Percentiles rank a stretch among this genome's conserved stretches.
phyloP scores from a whole-genome alignment of 2,888 invertebrate genomes.

The Agapostemon virescens region DNA sequence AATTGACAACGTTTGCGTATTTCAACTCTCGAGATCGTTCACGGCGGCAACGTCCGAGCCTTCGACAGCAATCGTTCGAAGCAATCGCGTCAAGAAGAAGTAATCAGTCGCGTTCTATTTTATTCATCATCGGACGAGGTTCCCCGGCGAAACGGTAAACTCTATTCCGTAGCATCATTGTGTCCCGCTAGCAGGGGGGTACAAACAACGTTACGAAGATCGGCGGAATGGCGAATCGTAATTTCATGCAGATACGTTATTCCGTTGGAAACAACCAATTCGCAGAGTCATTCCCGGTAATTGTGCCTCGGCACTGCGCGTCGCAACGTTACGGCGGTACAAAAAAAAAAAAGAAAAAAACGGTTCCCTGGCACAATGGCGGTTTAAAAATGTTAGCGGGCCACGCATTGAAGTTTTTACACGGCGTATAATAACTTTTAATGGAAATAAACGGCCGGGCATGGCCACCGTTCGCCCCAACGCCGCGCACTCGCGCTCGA shows the following conservation, averaged over 20 bases:
- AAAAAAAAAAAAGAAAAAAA: conserved; percentile 37
- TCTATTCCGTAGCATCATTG: conserved; percentile 3
- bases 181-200: conserved; percentile 11
- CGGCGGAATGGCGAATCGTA: conserved; percentile 50
- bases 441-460: conserved; percentile 63
- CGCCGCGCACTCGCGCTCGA: conserved; percentile 28
- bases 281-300: conserved; percentile 55
- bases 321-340: neutral
- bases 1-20: neutral
- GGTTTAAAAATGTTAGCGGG: conserved; percentile 58
- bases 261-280: conserved; percentile 53
- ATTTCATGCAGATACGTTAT: conserved; percentile 57
- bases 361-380: conserved; percentile 54
- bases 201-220: conserved; percentile 33
- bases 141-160: neutral
- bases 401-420: conserved; percentile 61
- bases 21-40: too few relatives aligned
- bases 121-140: neutral
- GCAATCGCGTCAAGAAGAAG: neutral
- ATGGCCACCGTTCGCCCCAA: conserved; percentile 16
- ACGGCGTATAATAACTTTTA: conserved; percentile 64
- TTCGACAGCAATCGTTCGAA: neutral
- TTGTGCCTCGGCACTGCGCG: conserved; percentile 31
- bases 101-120: neutral
- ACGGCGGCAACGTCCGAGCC: neutral